Percentiles rank a stretch among this genome's conserved stretches.
Conservation (phyloP, 2,797 vertebrate species). For the Gobionotothen gibberifrons region DNA sequence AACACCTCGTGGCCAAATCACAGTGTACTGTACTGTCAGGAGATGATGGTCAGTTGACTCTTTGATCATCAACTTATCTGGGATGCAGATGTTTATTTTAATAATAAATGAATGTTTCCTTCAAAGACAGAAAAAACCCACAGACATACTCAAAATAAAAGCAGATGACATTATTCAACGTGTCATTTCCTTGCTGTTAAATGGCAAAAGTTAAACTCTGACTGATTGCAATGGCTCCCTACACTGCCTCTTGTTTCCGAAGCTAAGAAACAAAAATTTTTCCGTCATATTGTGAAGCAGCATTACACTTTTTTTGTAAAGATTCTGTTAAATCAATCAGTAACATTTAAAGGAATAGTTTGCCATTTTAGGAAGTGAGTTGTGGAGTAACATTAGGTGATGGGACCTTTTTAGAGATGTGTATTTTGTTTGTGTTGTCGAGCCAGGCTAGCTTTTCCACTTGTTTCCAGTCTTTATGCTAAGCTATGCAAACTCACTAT, state of each 20-base stretch:
- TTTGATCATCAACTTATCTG: conserved; percentile 67
- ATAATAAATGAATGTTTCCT: conserved; percentile 41
- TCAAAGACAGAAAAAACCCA: conserved; percentile 30
- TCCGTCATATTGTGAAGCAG: not conserved
- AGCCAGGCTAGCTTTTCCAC: too few species aligned
- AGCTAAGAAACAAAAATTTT: not conserved
- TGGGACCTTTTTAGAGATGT: not conserved
- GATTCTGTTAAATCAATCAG: not conserved
- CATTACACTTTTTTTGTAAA: not conserved
- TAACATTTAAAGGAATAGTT: not conserved
- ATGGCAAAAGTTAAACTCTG: not conserved
- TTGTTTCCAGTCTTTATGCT: too few species aligned
- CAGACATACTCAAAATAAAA: conserved; percentile 8
- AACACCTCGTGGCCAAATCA: conserved; percentile 60
- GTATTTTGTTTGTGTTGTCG: too few species aligned
- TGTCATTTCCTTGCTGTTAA: not conserved
- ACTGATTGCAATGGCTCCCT: not conserved
- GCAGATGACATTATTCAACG: not conserved
- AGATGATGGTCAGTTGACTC: conserved; percentile 60
- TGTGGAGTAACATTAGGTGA: too few species aligned
- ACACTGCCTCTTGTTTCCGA: not conserved
- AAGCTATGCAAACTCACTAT: too few species aligned
- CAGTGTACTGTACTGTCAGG: conserved; percentile 46
- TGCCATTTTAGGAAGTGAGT: not conserved
- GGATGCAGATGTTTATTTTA: conserved; percentile 71